These are phyloP conservation scores for Chiloscyllium punctatum DNA, from an alignment of 2,797 vertebrate genomes.

Conservation along the genomic window DNA sequence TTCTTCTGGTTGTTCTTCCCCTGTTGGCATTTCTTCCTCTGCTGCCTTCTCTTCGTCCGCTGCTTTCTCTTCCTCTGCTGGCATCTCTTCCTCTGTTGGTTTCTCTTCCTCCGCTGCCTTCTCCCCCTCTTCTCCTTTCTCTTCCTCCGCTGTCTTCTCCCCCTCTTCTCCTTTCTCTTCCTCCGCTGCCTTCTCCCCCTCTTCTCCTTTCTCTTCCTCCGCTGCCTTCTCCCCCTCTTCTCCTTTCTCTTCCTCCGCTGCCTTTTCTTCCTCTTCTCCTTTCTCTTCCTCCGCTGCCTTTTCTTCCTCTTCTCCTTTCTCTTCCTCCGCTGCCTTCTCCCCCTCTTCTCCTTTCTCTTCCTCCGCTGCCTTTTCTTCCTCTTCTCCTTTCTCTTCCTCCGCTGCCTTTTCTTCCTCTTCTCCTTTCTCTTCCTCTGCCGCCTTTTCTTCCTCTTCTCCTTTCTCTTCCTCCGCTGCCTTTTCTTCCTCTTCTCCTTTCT, in stretches of 20 bases:
- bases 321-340: neutral
- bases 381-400: neutral
- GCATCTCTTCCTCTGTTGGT: neutral
- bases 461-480: neutral
- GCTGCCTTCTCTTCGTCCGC: too few species aligned
- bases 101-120: too few species aligned
- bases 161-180: too few species aligned
- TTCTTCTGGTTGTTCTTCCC: neutral
- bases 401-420: neutral
- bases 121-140: too few species aligned
- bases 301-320: neutral
- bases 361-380: neutral
- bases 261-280: neutral
- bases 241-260: neutral
- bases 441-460: neutral
- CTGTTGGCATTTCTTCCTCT: neutral
- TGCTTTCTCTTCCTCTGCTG: too few species aligned
- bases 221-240: neutral
- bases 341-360: neutral
- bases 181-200: neutral
- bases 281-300: neutral
- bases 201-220: neutral
- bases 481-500: neutral
- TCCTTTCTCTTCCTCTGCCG: neutral
- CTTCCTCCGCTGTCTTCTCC: too few species aligned